phyloP scores from a whole-genome alignment of 2,888 invertebrate species.

The Bedellia somnulentella region DNA sequence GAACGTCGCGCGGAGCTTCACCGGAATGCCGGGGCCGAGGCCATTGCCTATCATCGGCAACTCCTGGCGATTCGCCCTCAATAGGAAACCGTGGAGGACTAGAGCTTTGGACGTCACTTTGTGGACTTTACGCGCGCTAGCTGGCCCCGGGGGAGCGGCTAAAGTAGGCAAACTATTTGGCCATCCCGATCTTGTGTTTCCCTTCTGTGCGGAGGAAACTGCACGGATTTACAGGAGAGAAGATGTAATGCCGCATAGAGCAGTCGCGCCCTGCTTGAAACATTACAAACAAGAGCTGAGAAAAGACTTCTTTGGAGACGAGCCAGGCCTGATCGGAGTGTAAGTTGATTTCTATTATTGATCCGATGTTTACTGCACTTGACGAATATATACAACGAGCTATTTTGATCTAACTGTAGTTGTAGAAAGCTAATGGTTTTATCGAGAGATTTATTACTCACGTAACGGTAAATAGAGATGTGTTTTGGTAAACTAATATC shows the following conservation, averaged over 20 bases:
- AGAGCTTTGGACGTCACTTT: constrained; percentile 57
- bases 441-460: too few species aligned
- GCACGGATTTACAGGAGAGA: constrained; percentile 70
- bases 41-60: constrained; percentile 75
- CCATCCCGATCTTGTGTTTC: constrained; percentile 75
- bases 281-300: constrained; percentile 71
- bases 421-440: too few species aligned
- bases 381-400: too few species aligned
- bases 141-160: constrained; percentile 53
- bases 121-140: constrained; percentile 48
- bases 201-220: constrained; percentile 74
- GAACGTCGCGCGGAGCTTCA: constrained; percentile 55
- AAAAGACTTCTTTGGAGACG: constrained; percentile 70
- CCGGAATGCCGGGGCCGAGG: constrained; percentile 73
- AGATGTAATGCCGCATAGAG: constrained; percentile 70
- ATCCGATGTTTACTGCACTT: not conserved
- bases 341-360: constrained; percentile 39
- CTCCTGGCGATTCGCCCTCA: constrained; percentile 76
- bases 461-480: too few species aligned
- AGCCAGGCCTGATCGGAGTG: constrained; percentile 75
- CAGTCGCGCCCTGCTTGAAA: constrained; percentile 72
- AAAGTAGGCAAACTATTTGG: constrained; percentile 72
- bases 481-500: too few species aligned
- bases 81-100: constrained; percentile 42
- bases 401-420: too few species aligned